Percentiles rank a stretch among this genome's conserved stretches.
These are phyloP conservation scores for Steinernema hermaphroditum DNA, from an alignment of 2,888 invertebrate species.

Conservation along the genomic window DNA sequence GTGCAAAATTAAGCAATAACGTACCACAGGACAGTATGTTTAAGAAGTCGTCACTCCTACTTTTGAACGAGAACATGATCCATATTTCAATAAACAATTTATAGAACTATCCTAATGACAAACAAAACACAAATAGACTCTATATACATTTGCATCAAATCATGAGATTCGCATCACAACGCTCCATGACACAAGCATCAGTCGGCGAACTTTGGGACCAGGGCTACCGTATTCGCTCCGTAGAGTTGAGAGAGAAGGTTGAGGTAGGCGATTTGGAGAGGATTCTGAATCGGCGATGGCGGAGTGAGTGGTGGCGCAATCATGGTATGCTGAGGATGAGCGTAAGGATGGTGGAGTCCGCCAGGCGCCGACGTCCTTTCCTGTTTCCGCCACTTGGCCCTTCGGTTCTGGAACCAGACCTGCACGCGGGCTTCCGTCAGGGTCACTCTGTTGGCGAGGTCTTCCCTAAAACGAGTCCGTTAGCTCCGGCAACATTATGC, in stretches of 20 bases:
- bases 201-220: background rate
- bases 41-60: no score
- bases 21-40: no score
- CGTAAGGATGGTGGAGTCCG: background rate
- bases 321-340: background rate
- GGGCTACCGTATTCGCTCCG: background rate
- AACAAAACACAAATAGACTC: no score
- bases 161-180: background rate
- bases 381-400: slow-evolving; percentile 62
- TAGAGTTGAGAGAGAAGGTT: background rate
- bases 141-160: background rate
- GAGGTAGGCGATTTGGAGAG: background rate
- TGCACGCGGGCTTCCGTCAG: slow-evolving; percentile 67
- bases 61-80: no score
- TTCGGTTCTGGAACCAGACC: slow-evolving; percentile 65
- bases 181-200: background rate
- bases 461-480: slow-evolving; percentile 61
- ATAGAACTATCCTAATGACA: no score
- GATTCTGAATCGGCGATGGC: background rate
- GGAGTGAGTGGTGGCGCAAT: no score
- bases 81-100: no score
- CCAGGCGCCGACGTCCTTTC: slow-evolving; percentile 30
- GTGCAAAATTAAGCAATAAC: no score
- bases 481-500: background rate
- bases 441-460: slow-evolving; percentile 64